Conservation (phyloP, 1,140 invertebrate species). For the Meloidogyne floridensis region DNA sequence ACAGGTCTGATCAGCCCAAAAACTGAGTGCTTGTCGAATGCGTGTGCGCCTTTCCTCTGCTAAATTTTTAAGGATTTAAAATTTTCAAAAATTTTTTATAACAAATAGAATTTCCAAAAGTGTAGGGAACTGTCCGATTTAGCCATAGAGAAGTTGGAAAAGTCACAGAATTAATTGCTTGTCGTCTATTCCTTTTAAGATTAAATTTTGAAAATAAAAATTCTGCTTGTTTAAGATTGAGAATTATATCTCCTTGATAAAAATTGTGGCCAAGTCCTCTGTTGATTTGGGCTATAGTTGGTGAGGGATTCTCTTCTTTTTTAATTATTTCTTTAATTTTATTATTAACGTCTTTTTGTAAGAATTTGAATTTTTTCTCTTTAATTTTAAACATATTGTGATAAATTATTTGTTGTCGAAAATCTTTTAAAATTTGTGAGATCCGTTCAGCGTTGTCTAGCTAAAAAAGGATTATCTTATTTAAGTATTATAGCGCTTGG, state of each 20-base stretch:
- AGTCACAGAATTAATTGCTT: neutral
- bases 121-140: conserved; percentile 13
- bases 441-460: too few species aligned
- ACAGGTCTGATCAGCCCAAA: conserved; percentile 20
- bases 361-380: neutral
- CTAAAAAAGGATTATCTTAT: too few species aligned
- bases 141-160: conserved; percentile 10
- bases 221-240: conserved; percentile 1
- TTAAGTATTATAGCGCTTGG: too few species aligned
- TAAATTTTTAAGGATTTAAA: neutral
- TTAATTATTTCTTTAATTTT: neutral
- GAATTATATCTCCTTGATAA: neutral
- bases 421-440: neutral
- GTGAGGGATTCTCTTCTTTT: neutral
- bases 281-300: neutral
- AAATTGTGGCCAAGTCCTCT: neutral
- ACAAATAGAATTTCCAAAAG: conserved; percentile 9
- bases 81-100: neutral
- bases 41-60: neutral
- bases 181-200: neutral
- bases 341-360: neutral
- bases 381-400: too few species aligned
- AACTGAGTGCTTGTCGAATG: neutral
- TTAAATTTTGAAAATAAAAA: neutral
- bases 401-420: neutral